Percentiles rank a stretch among this genome's conserved stretches.
Evolutionary conservation across 2,888 invertebrate species (phyloP).

Genomic region (Tribolium freemani): DNA sequence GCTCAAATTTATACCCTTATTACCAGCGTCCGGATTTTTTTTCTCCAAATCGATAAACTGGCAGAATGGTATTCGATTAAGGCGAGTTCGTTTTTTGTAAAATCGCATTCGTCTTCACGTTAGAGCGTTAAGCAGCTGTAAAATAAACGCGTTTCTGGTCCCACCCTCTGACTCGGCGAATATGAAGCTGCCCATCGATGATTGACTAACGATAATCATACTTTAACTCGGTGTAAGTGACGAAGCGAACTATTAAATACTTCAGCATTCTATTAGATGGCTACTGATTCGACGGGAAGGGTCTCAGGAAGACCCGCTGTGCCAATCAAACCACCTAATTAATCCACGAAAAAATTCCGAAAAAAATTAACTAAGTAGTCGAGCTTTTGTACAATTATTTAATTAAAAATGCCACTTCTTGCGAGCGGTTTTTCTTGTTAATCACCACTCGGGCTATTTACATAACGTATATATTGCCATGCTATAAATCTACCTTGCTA

Average conservation of each 20-base stretch:
- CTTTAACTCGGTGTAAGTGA: conserved; percentile 59
- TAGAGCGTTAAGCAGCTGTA: conserved; percentile 41
- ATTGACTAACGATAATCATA: conserved; percentile 61
- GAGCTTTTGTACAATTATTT: conserved; percentile 20
- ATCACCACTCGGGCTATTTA: neutral
- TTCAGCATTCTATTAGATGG: conserved; percentile 61
- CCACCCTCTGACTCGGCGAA: conserved; percentile 55
- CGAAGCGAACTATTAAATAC: conserved; percentile 60
- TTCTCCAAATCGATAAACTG: conserved; percentile 16
- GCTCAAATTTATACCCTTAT: neutral
- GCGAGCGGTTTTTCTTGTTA: neutral
- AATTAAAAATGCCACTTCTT: conserved; percentile 21
- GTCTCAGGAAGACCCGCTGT: conserved; percentile 18
- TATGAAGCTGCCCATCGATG: conserved; percentile 55
- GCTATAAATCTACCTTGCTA: conserved; percentile 25
- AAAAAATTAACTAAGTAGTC: neutral
- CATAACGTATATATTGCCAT: conserved; percentile 14
- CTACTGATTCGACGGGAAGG: conserved; percentile 51
- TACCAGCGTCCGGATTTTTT: conserved; percentile 1
- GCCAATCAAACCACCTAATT: conserved; percentile 27
- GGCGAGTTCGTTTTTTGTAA: conserved; percentile 19
- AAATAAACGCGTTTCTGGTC: conserved; percentile 33
- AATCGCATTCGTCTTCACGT: conserved; percentile 30
- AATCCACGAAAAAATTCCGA: neutral
- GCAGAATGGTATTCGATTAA: conserved; percentile 19